Percentiles rank a stretch among this genome's conserved stretches.
phyloP scores from a whole-genome alignment of 1,140 invertebrate genomes.

The Dolichoris vasculosae region DNA sequence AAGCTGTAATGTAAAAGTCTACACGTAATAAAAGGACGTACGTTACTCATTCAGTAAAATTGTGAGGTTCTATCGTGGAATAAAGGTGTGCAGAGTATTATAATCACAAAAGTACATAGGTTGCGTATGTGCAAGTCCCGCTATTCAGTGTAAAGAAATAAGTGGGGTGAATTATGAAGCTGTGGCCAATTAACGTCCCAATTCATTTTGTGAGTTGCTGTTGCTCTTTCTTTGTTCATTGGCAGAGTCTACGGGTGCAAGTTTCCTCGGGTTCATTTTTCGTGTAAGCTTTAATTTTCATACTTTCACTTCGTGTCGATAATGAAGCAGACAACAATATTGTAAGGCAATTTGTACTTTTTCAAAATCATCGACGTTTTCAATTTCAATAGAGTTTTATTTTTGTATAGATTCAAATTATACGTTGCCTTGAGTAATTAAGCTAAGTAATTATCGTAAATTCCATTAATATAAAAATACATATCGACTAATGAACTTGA shows the following conservation, averaged over 20 bases:
- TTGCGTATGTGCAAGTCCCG: too few relatives aligned
- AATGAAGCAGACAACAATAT: too few relatives aligned
- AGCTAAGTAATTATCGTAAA: too few relatives aligned
- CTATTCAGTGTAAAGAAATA: not conserved
- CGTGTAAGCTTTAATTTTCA: slow-evolving; percentile 21
- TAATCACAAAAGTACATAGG: not conserved
- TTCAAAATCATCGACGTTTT: too few relatives aligned
- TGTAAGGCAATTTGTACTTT: too few relatives aligned
- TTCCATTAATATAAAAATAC: too few relatives aligned
- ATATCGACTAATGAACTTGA: too few relatives aligned
- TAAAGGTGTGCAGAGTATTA: not conserved
- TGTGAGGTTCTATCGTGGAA: not conserved
- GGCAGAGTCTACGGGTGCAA: not conserved
- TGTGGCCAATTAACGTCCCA: slow-evolving; percentile 51
- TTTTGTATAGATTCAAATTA: too few relatives aligned
- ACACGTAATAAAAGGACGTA: not conserved
- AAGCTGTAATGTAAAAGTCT: not conserved
- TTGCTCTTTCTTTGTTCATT: not conserved
- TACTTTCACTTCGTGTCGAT: not conserved
- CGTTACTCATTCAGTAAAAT: slow-evolving; percentile 19
- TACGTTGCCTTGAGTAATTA: too few relatives aligned
- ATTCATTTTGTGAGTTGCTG: not conserved
- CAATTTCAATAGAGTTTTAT: too few relatives aligned
- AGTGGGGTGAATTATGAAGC: slow-evolving; percentile 49
- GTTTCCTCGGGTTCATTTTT: not conserved